Conservation (phyloP, 2,113 vertebrate genomes). For the Hippopotamus amphibius region DNA sequence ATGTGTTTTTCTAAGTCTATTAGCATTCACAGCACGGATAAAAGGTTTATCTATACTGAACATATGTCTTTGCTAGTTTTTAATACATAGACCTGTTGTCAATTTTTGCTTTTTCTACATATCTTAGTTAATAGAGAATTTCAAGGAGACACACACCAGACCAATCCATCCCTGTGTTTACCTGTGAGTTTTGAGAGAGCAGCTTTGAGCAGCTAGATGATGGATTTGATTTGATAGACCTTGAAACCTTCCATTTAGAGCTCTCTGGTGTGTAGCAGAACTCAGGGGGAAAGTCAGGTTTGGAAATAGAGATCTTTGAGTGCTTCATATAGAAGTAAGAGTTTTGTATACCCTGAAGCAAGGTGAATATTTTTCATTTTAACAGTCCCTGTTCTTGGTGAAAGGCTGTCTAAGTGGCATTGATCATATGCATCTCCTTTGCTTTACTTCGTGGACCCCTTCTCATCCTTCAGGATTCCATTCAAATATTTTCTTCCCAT, state of each 20-base stretch:
- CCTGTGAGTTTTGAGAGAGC: neutral
- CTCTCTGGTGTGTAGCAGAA: neutral
- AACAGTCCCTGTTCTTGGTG: neutral
- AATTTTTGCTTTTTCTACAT: slow-evolving; percentile 1
- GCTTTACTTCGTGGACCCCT: neutral
- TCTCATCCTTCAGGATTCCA: neutral
- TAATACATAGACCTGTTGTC: neutral
- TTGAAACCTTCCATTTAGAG: neutral
- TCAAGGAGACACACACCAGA: neutral
- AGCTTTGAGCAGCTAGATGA: neutral
- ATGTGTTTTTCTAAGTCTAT: slow-evolving; percentile 21
- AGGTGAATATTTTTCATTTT: neutral
- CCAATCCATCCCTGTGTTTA: neutral
- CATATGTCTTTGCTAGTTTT: slow-evolving; percentile 26
- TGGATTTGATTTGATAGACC: neutral
- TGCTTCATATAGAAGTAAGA: neutral
- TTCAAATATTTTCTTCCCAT: neutral
- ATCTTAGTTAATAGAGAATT: neutral
- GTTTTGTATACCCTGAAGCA: neutral
- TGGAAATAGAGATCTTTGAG: neutral
- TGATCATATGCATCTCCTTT: neutral
- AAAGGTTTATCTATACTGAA: slow-evolving; percentile 10
- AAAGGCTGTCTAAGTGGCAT: neutral
- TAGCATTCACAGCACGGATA: slow-evolving; percentile 27
- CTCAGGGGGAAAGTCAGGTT: neutral